These are phyloP conservation scores for Cyrtodaria siliqua DNA, from an alignment of 2,888 invertebrate genomes.

Conservation along the genomic window DNA sequence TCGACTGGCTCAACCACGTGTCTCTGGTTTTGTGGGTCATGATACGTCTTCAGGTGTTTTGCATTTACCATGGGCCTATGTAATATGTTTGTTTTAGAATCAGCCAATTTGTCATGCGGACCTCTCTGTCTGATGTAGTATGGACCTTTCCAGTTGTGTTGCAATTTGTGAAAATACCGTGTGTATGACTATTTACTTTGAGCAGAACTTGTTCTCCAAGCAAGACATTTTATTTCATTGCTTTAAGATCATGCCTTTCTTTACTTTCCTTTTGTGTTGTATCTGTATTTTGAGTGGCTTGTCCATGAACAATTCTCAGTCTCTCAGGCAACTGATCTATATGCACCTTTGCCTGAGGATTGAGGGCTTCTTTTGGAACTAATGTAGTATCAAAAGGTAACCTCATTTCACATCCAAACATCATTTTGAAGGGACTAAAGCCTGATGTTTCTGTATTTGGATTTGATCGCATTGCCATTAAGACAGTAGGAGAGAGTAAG, in stretches of 20 bases:
- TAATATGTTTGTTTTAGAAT: too few species aligned
- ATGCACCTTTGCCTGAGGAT: constrained; percentile 5
- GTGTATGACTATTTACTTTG: too few species aligned
- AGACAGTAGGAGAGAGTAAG: constrained; percentile 28
- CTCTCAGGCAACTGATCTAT: constrained; percentile 18
- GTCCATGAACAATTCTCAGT: constrained; percentile 22
- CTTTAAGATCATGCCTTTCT: constrained; percentile 24
- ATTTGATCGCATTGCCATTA: constrained; percentile 36
- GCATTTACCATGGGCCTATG: too few species aligned
- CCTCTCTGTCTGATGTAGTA: too few species aligned
- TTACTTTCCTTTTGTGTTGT: constrained; percentile 25
- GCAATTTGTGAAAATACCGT: too few species aligned
- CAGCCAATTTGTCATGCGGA: too few species aligned
- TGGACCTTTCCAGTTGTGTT: too few species aligned
- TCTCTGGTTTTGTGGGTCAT: too few species aligned
- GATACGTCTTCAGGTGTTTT: too few species aligned
- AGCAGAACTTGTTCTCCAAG: too few species aligned
- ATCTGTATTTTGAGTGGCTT: constrained; percentile 21
- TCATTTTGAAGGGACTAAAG: constrained; percentile 27
- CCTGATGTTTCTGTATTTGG: constrained; percentile 40
- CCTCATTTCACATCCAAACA: constrained; percentile 31
- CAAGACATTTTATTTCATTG: too few species aligned
- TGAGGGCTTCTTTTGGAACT: constrained; percentile 11
- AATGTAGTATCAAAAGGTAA: constrained; percentile 21
- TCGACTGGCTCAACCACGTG: too few species aligned